Evolutionary conservation across 2,113 vertebrate species (phyloP), one percentile per base, ranked within the genome.

Genomic region (Gavialis gangeticus): DNA sequence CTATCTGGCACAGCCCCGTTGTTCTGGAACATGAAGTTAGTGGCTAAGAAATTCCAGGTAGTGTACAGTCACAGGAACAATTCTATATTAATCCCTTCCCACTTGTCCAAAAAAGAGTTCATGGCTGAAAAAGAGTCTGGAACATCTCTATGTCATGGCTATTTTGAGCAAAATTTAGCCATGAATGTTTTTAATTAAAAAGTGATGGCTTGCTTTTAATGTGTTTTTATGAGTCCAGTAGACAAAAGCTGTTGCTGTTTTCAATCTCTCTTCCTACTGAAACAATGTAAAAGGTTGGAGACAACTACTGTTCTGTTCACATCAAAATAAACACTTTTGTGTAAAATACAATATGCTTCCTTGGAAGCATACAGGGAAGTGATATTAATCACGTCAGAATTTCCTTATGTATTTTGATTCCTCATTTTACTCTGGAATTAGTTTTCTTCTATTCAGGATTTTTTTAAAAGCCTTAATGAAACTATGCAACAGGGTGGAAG

Each of bases 351-450:
- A 64, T 22, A 21, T 15, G 64, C 85, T 91, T 96, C 78, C 88
- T 90, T 76, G 9, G 10, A 92, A 89, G 28, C 27, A 25, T 37
- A 37, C 25, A 84, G 66, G 60, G 83, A 90, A 91, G 57, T 79
- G 9, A 22, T 85, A 79, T 57, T 87, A 81, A 85, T 83, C 27
- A 83, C 16, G 30, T 90, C 84, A 67, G 57, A 12, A 46, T 13
- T 90, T 96, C 63, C 8, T 8, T n/a, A 56, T 24, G 5, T 79
- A 76, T 67, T 25, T 93, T 25, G 16, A 63, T 87, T 63, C 21
- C 85, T 12, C 12, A 69, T 85, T 93, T 71, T 90, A 46, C 91
- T 88, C 34, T 1, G 1, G 21, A 85, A 37, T 28, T 79, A 55
- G 63, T 56, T 60, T 84, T 4, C 59, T 94, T 81, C 60, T 92